These are phyloP conservation scores for Rhinopomastus cyanomelas DNA, from an alignment of 2,113 vertebrate genomes.

Conservation along the genomic window DNA sequence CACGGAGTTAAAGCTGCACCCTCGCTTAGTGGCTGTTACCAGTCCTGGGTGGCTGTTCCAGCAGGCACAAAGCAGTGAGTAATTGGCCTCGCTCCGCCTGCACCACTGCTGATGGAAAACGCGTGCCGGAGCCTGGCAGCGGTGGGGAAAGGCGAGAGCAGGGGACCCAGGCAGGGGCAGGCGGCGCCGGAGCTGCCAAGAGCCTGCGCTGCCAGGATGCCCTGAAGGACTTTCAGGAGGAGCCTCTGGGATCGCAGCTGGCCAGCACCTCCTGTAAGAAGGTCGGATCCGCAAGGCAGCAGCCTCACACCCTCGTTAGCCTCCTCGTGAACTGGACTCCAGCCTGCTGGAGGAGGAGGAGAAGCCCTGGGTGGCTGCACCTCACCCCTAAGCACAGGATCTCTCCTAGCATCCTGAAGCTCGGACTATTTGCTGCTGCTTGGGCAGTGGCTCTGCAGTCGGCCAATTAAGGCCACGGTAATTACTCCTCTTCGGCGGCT, in stretches of 20 bases:
- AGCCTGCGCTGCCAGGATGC: background rate
- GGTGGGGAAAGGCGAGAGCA: background rate
- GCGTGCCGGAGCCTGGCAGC: background rate
- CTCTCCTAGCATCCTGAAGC: too few species aligned
- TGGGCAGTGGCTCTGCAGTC: conserved; percentile 24
- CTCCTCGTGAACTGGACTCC: background rate
- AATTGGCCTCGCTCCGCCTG: conserved; percentile 47
- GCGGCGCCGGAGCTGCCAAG: background rate
- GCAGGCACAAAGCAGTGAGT: conserved; percentile 63
- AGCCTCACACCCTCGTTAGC: background rate
- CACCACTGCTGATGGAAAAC: conserved; percentile 47
- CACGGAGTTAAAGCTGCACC: conserved; percentile 66
- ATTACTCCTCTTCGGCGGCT: background rate
- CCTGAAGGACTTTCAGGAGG: background rate
- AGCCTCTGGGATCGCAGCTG: background rate
- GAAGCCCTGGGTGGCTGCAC: background rate
- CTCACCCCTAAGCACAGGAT: background rate
- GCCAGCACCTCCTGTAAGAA: background rate
- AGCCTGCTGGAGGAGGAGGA: background rate
- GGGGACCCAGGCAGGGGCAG: background rate
- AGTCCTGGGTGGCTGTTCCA: conserved; percentile 63
- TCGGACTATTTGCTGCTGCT: background rate
- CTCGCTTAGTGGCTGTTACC: conserved; percentile 70
- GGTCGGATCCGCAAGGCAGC: background rate
- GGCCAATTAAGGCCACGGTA: conserved; percentile 26